Conservation (phyloP, 2,113 vertebrate genomes). For the Microcebus murinus region DNA sequence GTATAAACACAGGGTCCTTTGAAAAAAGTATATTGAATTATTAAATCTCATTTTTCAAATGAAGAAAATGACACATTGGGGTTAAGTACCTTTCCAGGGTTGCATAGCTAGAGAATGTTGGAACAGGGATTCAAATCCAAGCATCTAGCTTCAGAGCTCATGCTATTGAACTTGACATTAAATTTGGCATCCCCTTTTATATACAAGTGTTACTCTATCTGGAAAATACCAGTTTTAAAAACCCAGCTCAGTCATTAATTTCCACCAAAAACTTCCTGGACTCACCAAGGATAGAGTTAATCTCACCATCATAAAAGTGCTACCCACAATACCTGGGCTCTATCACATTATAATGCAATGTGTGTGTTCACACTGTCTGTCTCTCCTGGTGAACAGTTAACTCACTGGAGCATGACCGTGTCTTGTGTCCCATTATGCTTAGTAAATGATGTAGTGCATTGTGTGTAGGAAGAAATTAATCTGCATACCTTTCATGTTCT, state of each 20-base stretch:
- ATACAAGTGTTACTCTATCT: neutral
- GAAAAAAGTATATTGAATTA: neutral
- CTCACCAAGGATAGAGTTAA: neutral
- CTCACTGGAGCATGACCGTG: neutral
- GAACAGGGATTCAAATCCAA: neutral
- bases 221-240: neutral
- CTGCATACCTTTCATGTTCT: no score
- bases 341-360: neutral
- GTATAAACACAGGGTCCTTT: neutral
- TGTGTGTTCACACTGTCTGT: neutral
- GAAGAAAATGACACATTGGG: neutral
- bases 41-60: neutral
- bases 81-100: neutral
- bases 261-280: neutral
- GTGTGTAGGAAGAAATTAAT: neutral
- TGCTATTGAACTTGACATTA: neutral
- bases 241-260: neutral
- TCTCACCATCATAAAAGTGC: accelerated
- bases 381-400: neutral
- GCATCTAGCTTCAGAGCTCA: neutral
- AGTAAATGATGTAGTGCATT: neutral
- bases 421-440: neutral
- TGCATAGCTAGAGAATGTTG: neutral
- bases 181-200: neutral
- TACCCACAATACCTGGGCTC: accelerated